Evolutionary conservation across 2,888 invertebrate genomes (phyloP).

Genomic region (Megaustenia siamemsis): DNA sequence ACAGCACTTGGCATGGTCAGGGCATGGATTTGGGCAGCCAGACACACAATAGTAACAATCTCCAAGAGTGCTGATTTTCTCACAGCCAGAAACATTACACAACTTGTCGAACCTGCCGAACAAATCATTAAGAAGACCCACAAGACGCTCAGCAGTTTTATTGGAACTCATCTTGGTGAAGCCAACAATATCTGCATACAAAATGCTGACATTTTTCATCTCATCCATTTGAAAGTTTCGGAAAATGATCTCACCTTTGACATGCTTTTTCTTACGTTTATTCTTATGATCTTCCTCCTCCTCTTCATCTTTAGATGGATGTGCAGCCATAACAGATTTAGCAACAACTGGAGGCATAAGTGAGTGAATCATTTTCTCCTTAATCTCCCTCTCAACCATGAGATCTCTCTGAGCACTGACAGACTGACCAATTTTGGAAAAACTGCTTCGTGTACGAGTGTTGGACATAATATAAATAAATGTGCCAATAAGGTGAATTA

Average conservation of each 20-base stretch:
- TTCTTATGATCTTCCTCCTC: slow-evolving; percentile 63
- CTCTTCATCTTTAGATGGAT: slow-evolving; percentile 72
- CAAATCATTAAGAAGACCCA: slow-evolving; percentile 95
- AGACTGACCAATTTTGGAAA: slow-evolving; percentile 97
- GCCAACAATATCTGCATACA: slow-evolving; percentile 98
- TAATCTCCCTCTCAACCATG: slow-evolving; percentile 94
- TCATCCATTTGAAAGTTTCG: slow-evolving; percentile 97
- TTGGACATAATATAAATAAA: slow-evolving; percentile 92
- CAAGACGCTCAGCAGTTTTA: slow-evolving; percentile 96
- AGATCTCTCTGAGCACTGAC: slow-evolving; percentile 92
- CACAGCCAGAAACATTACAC: slow-evolving; percentile 92
- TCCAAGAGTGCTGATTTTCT: slow-evolving; percentile 97
- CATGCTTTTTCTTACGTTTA: slow-evolving; percentile 64
- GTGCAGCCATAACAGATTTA: slow-evolving; percentile 78
- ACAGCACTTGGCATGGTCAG: slow-evolving; percentile 95
- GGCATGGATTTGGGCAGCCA: slow-evolving; percentile 94
- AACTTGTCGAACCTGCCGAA: slow-evolving; percentile 96
- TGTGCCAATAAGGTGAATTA: slow-evolving; percentile 94
- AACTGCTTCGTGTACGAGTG: slow-evolving; percentile 95
- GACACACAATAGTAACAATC: slow-evolving; percentile 95
- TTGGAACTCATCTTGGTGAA: slow-evolving; percentile 98
- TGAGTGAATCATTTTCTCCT: slow-evolving; percentile 94
- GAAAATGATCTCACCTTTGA: slow-evolving; percentile 83
- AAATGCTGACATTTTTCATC: slow-evolving; percentile 96
- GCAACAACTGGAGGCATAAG: slow-evolving; percentile 98